Conservation (phyloP, 2,888 invertebrate genomes). For the Spodoptera exigua region DNA sequence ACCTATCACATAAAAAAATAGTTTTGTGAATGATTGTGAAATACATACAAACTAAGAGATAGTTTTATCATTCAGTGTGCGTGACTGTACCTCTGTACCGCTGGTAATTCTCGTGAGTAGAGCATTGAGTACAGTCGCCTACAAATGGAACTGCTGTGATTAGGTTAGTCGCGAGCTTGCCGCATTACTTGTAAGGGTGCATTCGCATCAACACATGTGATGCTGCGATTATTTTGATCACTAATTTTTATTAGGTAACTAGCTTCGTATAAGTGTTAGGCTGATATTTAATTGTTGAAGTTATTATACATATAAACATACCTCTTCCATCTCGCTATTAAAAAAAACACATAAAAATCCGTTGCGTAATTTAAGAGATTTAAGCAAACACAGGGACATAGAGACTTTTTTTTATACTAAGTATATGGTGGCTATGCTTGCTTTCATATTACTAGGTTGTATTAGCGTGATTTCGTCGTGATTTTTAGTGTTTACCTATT, state of each 20-base stretch:
- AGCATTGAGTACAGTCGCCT: constrained; percentile 47
- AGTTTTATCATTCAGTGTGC: constrained; percentile 17
- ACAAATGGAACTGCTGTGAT: constrained; percentile 51
- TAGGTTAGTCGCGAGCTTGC: constrained; percentile 46
- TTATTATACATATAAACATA: too few relatives aligned
- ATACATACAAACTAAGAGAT: not conserved
- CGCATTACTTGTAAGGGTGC: constrained; percentile 35
- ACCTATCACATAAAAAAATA: too few relatives aligned
- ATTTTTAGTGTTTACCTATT: too few relatives aligned
- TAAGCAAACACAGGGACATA: not conserved
- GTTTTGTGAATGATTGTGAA: not conserved
- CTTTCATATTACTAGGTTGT: too few relatives aligned
- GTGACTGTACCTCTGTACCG: constrained; percentile 17
- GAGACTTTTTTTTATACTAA: not conserved
- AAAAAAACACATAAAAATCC: not conserved
- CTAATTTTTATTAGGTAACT: too few relatives aligned
- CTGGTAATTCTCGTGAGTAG: constrained; percentile 40
- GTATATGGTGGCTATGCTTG: too few relatives aligned
- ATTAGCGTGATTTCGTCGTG: too few relatives aligned
- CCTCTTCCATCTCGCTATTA: not conserved
- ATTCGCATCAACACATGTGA: not conserved
- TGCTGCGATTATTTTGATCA: not conserved
- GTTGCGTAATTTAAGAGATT: not conserved
- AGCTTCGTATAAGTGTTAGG: too few relatives aligned
- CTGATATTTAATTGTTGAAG: too few relatives aligned